Evolutionary conservation across 2,113 vertebrate genomes (phyloP), one percentile per base, ranked within the genome.

Genomic region (human): DNA sequence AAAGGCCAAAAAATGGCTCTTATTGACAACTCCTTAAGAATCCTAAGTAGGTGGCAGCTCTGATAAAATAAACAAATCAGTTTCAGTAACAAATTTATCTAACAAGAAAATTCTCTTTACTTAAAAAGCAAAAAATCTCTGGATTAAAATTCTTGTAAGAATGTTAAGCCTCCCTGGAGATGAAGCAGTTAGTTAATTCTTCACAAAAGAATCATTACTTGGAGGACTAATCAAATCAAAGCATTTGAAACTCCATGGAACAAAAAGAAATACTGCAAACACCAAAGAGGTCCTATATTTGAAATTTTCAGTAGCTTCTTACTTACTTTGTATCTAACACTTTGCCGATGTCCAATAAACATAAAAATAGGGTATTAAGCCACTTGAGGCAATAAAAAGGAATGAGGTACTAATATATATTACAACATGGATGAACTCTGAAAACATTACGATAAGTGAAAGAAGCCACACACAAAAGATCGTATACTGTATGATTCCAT

Each of bases 391-490:
- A 86, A 86, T 50, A 93, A 89, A 96, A 93, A 96, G 16, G n/a
- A 93, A 84, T 32, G 16, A 91, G 73, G n/a, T 89, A 72, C 38
- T 85, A n/a, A 86, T 9, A 57, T 2, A 18, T 70, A 43, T 55
- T 72, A 93, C 55, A 88, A 84, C 17, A 45, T 16, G 72, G 35
- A 84, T 57, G 38, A 70, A 90, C 66, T 32, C 30, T 93, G 66
- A 94, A 95, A 90, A 94, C 52, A 85, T 83, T 70, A 89, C 32
- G 66, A 61, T 61, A 95, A 96, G 59, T 94, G 61, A 94, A 96
- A 94, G 64, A 92, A 68, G 61, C 12, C 83, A 97, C 87, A 89
- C 16, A 66, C 23, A 55, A 81, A 93, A 75, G 20, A 45, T 27
- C 32, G 35, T 57, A 45, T 25, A 83, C 22, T 82, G 2, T 50